Evolutionary conservation across 2,797 vertebrate species (phyloP).

Genomic region (Chelon labrosus): DNA sequence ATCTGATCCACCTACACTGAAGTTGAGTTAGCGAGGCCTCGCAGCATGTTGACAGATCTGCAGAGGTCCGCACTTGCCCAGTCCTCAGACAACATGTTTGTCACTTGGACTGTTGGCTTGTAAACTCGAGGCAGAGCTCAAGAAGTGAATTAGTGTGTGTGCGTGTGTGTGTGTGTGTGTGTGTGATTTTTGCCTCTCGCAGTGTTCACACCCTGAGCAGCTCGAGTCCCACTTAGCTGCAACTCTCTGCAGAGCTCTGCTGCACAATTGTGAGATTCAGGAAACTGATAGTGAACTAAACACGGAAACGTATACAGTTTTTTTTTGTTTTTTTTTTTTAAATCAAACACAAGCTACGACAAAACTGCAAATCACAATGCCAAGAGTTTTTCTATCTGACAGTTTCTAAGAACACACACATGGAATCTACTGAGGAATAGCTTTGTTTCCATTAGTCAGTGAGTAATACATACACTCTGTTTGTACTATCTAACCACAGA

Average conservation of each 20-base stretch:
- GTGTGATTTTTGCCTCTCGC: conserved; percentile 51
- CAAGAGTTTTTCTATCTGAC: too few relatives aligned
- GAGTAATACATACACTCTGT: too few relatives aligned
- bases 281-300: neutral
- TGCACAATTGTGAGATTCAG: neutral
- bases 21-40: neutral
- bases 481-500: too few relatives aligned
- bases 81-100: conserved; percentile 60
- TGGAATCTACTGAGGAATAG: neutral
- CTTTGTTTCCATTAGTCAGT: neutral
- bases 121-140: conserved; percentile 61
- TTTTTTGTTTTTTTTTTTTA: neutral
- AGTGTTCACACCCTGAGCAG: conserved; percentile 24
- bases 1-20: neutral
- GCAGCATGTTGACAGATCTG: conserved; percentile 33
- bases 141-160: conserved; percentile 52
- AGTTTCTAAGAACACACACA: too few relatives aligned
- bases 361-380: too few relatives aligned
- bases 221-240: conserved; percentile 29
- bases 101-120: conserved; percentile 55
- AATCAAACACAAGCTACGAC: neutral
- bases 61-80: conserved; percentile 52
- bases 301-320: neutral
- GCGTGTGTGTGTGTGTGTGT: conserved; percentile 14
- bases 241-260: conserved; percentile 58